Evolutionary conservation across 2,888 invertebrate genomes (phyloP).

Genomic region (Tetramorium bicarinatum): DNA sequence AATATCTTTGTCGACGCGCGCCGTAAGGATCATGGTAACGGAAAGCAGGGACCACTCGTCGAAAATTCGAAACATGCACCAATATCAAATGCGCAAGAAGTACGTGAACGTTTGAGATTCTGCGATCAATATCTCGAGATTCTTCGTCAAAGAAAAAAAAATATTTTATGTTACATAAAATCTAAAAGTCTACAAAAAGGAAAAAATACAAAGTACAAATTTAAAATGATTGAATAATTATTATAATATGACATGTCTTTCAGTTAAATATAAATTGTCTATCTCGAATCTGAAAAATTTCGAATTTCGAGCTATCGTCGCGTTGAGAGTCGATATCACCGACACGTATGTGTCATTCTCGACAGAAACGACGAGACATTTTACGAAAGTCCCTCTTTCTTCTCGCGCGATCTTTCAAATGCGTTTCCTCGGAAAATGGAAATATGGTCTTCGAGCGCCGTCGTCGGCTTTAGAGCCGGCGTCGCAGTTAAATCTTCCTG

Average conservation of each 20-base stretch:
- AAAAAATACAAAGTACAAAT: neutral
- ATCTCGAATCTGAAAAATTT: conserved; percentile 3
- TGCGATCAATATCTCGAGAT: conserved; percentile 4
- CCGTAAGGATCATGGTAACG: conserved; percentile 52
- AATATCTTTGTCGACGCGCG: conserved; percentile 65
- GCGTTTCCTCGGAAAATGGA: conserved; percentile 47
- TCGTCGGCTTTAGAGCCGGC: conserved; percentile 37
- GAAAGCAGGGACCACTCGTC: conserved; percentile 30
- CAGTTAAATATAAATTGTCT: neutral
- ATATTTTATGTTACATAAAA: neutral
- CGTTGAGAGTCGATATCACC: conserved; percentile 27
- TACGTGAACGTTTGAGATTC: conserved; percentile 16
- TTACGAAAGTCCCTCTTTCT: conserved; percentile 12
- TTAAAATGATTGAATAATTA: neutral
- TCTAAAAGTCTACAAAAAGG: neutral
- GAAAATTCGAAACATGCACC: conserved; percentile 62
- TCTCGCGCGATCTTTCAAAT: conserved; percentile 38
- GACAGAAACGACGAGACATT: conserved; percentile 39
- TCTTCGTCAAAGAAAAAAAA: neutral
- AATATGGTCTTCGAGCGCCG: conserved; percentile 52
- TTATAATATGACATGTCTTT: neutral
- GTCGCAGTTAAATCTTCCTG: conserved; percentile 67
- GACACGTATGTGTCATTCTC: conserved; percentile 23
- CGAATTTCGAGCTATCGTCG: conserved; percentile 19
- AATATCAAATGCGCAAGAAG: conserved; percentile 25